Evolutionary conservation across 2,113 vertebrate species (phyloP).

Genomic region (Terrapene triunguis): DNA sequence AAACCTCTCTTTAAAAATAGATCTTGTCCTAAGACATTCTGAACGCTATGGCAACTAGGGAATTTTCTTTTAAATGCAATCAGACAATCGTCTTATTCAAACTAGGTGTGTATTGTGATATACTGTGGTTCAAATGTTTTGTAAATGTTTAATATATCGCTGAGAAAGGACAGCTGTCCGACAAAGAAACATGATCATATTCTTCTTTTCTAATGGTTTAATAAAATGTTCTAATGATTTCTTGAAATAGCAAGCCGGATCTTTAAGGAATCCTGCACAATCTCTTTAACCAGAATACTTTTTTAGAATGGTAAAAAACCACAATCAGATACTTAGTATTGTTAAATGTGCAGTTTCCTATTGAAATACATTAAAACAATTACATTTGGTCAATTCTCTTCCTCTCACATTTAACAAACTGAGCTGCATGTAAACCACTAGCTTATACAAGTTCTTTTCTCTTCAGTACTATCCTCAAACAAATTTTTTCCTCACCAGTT

Average conservation of each 20-base stretch:
- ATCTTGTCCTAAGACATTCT: slow-evolving; percentile 61
- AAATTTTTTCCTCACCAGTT: slow-evolving; percentile 79
- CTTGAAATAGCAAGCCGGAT: neutral
- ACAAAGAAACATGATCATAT: neutral
- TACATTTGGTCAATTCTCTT: neutral
- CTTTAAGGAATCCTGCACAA: neutral
- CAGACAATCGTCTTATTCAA: slow-evolving; percentile 46
- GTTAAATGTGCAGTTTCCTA: neutral
- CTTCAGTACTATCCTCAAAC: slow-evolving; percentile 70
- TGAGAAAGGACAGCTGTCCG: slow-evolving; percentile 19
- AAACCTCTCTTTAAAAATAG: slow-evolving; percentile 66
- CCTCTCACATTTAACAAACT: slow-evolving; percentile 73
- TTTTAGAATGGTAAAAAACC: neutral
- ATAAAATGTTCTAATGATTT: slow-evolving; percentile 20
- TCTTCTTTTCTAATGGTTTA: neutral
- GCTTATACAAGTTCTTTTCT: slow-evolving; percentile 63
- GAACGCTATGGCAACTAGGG: slow-evolving; percentile 19
- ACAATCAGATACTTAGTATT: neutral
- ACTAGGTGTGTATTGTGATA: slow-evolving; percentile 52
- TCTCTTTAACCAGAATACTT: slow-evolving; percentile 5
- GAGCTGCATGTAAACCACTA: slow-evolving; percentile 58
- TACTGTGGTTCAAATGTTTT: neutral
- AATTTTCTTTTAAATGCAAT: slow-evolving; percentile 30
- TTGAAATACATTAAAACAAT: slow-evolving; percentile 40
- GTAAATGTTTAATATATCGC: slow-evolving; percentile 41